Percentiles rank a stretch among this genome's conserved stretches.
These are phyloP conservation scores for Amblyopsis rosae DNA, from an alignment of 2,113 vertebrate genomes.

Conservation along the genomic window DNA sequence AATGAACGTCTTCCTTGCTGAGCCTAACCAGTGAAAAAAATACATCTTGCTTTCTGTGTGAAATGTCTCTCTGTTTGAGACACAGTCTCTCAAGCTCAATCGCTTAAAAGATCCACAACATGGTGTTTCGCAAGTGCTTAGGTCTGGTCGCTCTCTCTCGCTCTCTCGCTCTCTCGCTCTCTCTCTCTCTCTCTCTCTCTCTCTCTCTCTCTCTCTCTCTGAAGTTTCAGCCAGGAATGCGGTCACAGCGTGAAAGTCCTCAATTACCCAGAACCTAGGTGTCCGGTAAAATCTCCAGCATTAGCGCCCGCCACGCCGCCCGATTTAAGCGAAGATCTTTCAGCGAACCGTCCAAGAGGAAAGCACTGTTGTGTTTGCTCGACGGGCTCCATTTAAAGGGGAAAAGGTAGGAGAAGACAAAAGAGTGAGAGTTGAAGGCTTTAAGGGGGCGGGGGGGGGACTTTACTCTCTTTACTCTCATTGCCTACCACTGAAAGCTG, in stretches of 20 bases:
- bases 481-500: slow-evolving; percentile 15
- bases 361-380: slow-evolving; percentile 16
- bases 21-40: neutral
- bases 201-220: slow-evolving; percentile 12
- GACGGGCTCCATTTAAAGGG: slow-evolving; percentile 41
- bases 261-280: slow-evolving; percentile 34
- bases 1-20: no score
- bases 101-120: slow-evolving; percentile 35
- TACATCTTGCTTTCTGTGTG: slow-evolving; percentile 12
- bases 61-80: slow-evolving; percentile 16
- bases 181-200: no score
- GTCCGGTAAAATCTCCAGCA: slow-evolving; percentile 17
- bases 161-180: no score
- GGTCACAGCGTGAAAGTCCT: slow-evolving; percentile 48
- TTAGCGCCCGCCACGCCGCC: slow-evolving; percentile 16
- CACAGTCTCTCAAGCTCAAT: slow-evolving; percentile 40
- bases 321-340: slow-evolving; percentile 30
- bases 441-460: neutral
- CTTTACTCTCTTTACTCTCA: neutral
- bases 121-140: slow-evolving; percentile 37
- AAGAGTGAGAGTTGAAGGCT: neutral
- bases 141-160: slow-evolving; percentile 28
- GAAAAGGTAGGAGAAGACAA: slow-evolving; percentile 35
- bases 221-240: slow-evolving; percentile 52
- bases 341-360: slow-evolving; percentile 16